A percentile compares a stretch with the other conserved stretches of the same genome.
Evolutionary conservation across 2,113 vertebrate species (phyloP).

Genomic region (Ivindomyrus marchei): DNA sequence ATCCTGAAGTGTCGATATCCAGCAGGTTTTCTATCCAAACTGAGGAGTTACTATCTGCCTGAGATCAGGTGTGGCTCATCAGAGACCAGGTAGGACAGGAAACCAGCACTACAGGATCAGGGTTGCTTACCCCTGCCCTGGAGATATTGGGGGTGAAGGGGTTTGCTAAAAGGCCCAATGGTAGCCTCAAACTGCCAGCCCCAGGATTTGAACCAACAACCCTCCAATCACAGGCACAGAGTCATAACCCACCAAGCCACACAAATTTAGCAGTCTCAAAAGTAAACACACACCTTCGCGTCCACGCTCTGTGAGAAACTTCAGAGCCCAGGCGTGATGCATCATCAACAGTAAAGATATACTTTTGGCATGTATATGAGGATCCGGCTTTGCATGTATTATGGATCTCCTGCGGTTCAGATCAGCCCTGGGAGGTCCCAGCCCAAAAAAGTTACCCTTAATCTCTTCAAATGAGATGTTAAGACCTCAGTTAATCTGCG

Average conservation of each 20-base stretch:
- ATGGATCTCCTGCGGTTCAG: background rate
- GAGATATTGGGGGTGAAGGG: background rate
- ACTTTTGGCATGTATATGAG: background rate
- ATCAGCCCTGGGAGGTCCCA: background rate
- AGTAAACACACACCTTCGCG: background rate
- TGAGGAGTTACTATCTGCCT: background rate
- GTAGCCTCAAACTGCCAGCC: background rate
- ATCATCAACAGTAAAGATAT: background rate
- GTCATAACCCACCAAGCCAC: background rate
- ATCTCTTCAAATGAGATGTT: conserved; percentile 1
- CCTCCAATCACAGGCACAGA: background rate
- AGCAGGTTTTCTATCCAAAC: background rate
- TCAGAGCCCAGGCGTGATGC: background rate
- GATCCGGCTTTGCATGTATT: background rate
- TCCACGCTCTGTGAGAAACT: background rate
- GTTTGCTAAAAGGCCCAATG: background rate
- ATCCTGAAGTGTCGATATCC: background rate
- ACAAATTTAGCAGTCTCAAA: background rate
- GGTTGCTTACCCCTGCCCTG: background rate
- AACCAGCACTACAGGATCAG: background rate
- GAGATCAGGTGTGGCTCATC: background rate
- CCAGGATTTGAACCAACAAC: background rate
- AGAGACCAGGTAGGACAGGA: background rate
- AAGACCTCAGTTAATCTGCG: background rate
- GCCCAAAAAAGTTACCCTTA: background rate